A percentile compares a stretch with the other conserved stretches of the same genome.
phyloP scores from a whole-genome alignment of 2,888 invertebrate genomes.

The Orthonevra nobilis region DNA sequence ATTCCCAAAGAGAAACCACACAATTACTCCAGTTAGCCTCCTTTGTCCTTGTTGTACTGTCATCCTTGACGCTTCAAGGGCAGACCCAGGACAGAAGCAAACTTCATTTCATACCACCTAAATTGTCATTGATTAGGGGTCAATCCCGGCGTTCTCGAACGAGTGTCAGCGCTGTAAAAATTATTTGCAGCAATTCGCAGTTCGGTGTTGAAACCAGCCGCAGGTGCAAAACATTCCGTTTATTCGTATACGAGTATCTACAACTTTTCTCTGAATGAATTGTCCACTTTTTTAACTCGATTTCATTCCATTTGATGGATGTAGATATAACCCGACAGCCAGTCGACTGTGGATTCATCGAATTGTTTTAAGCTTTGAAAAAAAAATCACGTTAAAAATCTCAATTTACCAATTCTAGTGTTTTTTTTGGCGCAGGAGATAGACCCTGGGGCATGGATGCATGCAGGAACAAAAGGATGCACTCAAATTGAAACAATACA shows the following conservation, averaged over 20 bases:
- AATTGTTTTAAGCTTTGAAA: slow-evolving; percentile 13
- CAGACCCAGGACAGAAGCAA: slow-evolving; percentile 24
- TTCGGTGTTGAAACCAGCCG: slow-evolving; percentile 41
- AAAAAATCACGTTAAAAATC: neutral
- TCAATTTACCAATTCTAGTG: neutral
- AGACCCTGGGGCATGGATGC: too few relatives aligned
- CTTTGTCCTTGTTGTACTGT: neutral
- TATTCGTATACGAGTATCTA: slow-evolving; percentile 21
- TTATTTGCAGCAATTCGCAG: slow-evolving; percentile 61
- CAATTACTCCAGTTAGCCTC: slow-evolving; percentile 17
- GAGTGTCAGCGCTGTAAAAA: slow-evolving; percentile 22
- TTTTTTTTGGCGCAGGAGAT: neutral
- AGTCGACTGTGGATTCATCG: too few relatives aligned
- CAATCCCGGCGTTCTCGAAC: slow-evolving; percentile 8
- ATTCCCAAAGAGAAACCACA: slow-evolving; percentile 32
- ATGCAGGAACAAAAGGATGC: slow-evolving; percentile 11
- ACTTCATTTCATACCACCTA: slow-evolving; percentile 37
- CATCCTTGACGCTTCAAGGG: slow-evolving; percentile 27
- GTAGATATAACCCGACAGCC: too few relatives aligned
- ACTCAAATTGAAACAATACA: slow-evolving; percentile 14
- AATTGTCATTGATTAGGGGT: slow-evolving; percentile 53
- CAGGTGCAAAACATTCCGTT: too few relatives aligned
- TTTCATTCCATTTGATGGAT: slow-evolving; percentile 32
- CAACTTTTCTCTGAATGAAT: slow-evolving; percentile 41
- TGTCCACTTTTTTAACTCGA: slow-evolving; percentile 25